Base-by-base conservation (phyloP, 2,888 invertebrate species). In the Cheilosia vulpina region DNA sequence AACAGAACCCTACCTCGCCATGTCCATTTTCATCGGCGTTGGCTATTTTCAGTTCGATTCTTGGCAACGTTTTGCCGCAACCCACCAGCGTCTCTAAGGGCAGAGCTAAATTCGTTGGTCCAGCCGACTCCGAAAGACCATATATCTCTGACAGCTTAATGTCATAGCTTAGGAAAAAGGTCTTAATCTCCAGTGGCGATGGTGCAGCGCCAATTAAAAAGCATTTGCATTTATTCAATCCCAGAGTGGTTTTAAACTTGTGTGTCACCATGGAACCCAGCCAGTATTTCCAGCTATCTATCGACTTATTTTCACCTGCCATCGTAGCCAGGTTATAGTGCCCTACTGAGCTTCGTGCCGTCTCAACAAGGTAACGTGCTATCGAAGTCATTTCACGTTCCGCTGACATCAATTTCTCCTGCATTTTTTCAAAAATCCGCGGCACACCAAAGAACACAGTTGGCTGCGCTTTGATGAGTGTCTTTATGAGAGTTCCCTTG, bases 381-480 rank as follows among this genome's bases (percentile, higher is more conserved):
- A 97, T 84, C 2, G 93, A 92, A 0, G 96, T 95, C 60, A 94
- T 95, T 58, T 95, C 94, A 0, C 94, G 94, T 2, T 96, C 96
- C 0, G 96, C 94, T 0, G 94, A 93, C 89, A 95, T 93, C 93
- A 98, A 95, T 89, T 95, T 96, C 89, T 98, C 98, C 89, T 96
- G 94, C 90, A 98, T 97, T 92, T 98, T 98, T 92, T 98, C 98
- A 95, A 96, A 98, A 0, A 98, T 96, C 84, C 98, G 93, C 1
- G 98, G 98, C 0, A 98, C 98, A 0, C 95, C 98, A 63, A 98
- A 93, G 89, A 98, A 96, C 73, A 94, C 93, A 0, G 98, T 98
- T 0, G 98, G 98, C 77, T 94, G 93, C 1, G 96, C 96, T 91
- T 95, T 95, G 79, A 93, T 92, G 53, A 97, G 92, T 0, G 96